These are phyloP conservation scores for Drosophila trapezifrons DNA, from an alignment of 1,140 invertebrate genomes.

Conservation along the genomic window DNA sequence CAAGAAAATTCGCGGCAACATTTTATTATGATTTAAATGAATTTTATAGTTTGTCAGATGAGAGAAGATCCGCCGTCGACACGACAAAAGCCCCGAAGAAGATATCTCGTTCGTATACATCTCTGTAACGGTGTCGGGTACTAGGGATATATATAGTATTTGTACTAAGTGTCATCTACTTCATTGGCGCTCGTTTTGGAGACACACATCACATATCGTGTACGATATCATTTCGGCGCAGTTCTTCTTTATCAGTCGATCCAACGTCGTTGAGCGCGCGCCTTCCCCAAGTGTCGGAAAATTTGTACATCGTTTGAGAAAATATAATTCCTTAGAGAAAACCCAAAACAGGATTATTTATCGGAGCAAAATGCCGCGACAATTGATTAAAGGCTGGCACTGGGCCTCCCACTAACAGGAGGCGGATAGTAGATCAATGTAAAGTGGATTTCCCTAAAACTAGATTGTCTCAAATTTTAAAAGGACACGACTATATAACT, in stretches of 20 bases:
- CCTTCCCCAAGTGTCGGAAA: constrained; percentile 69
- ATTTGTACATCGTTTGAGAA: constrained; percentile 32
- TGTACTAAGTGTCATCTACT: constrained; percentile 61
- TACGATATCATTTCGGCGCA: constrained; percentile 69
- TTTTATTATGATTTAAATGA: constrained; percentile 80
- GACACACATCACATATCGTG: constrained; percentile 28
- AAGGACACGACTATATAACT: not conserved
- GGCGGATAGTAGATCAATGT: not conserved
- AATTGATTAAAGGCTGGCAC: constrained; percentile 1
- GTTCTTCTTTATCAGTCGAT: constrained; percentile 80
- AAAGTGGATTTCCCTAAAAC: constrained; percentile 15
- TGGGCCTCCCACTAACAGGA: constrained; percentile 23
- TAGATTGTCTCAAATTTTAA: not conserved
- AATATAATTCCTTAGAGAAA: not conserved
- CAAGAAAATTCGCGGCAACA: constrained; percentile 58
- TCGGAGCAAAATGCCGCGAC: constrained; percentile 34
- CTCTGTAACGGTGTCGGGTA: constrained; percentile 28
- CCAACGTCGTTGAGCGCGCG: constrained; percentile 60
- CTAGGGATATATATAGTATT: constrained; percentile 55
- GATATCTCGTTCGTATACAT: constrained; percentile 29
- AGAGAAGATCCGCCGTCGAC: constrained; percentile 22
- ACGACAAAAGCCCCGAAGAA: constrained; percentile 34
- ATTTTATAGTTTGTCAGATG: constrained; percentile 67
- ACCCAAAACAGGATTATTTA: not conserved
- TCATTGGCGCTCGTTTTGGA: constrained; percentile 67